Evolutionary conservation across 2,113 vertebrate genomes (phyloP), one percentile per base, ranked within the genome.

Genomic region (Podocnemis expansa): DNA sequence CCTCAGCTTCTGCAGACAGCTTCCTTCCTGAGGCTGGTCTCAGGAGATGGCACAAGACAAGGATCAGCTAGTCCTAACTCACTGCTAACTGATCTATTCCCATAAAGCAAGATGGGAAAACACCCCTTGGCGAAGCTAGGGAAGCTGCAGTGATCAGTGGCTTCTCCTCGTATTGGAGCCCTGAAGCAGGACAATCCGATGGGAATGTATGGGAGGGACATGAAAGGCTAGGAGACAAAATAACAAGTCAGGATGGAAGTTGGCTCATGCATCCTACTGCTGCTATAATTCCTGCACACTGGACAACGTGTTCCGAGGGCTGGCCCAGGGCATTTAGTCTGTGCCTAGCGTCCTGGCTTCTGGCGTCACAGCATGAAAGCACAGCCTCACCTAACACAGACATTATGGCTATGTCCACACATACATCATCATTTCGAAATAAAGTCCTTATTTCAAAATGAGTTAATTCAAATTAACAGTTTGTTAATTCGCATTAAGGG

Each of bases 201-300:
- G 80, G 21, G 49, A 54, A 22, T 3, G 0, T 2, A 4, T 34
- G 38, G 17, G n/a, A 0, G 60, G 25, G 88, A 76, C 27, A 56
- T 7, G 51, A 82, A 49, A n/a, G 10, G 63, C n/a, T 31, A 70
- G 63, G 21, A 58, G 38, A 31, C 56, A 13, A 41, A 73, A n/a
- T 58, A 85, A 79, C 0, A 0, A 0, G 0, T n/a, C 9, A 10
- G 12, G 12, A 0, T 11, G 63, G 52, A 76, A 76, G 47, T 41
- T 14, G 17, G 17, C 34, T 8, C 63, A 10, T n/a, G n/a, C n/a
- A 38, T 70, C n/a, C 34, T 19, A 70, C 21, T 38, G 17, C n/a
- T 70, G n/a, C n/a, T n/a, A 25, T 5, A 45, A 41, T 13, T 3
- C 2, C 10, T 43, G 11, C 45, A 6, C 73, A 43, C 9, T 4